phyloP scores from a whole-genome alignment of 2,888 invertebrate genomes.

The Notodonta ziczac region DNA sequence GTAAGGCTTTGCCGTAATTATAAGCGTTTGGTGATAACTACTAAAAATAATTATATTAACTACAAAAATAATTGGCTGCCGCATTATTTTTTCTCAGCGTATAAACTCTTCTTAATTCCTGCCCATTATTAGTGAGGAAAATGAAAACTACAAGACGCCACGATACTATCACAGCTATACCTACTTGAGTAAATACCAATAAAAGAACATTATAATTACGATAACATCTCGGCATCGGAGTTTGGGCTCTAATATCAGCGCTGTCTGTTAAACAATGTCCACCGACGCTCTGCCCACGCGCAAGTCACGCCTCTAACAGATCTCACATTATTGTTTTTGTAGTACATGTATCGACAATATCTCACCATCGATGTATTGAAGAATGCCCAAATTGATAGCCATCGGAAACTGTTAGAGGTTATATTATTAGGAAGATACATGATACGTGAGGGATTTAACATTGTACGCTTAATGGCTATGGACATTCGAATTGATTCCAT shows the following conservation, averaged over 20 bases:
- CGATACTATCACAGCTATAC: slow-evolving; percentile 52
- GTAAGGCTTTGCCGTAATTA: too few relatives aligned
- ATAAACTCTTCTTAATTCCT: slow-evolving; percentile 23
- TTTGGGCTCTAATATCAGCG: slow-evolving; percentile 68
- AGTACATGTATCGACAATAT: slow-evolving; percentile 51
- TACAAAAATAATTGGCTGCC: too few relatives aligned
- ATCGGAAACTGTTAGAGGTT: slow-evolving; percentile 43
- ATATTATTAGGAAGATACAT: slow-evolving; percentile 49
- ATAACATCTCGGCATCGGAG: slow-evolving; percentile 75
- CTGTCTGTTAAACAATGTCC: slow-evolving; percentile 76
- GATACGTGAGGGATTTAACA: slow-evolving; percentile 37
- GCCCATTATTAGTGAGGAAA: slow-evolving; percentile 27
- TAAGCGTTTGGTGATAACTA: too few relatives aligned
- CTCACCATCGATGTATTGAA: slow-evolving; percentile 56
- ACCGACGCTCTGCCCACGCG: slow-evolving; percentile 77
- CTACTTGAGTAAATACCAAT: slow-evolving; percentile 77
- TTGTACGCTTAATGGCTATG: slow-evolving; percentile 37
- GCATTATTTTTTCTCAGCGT: neutral
- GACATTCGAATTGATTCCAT: slow-evolving; percentile 29
- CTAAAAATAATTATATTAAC: too few relatives aligned
- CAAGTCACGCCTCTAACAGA: slow-evolving; percentile 68
- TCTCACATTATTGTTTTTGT: slow-evolving; percentile 66
- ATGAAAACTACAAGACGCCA: slow-evolving; percentile 29
- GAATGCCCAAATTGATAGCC: slow-evolving; percentile 53
- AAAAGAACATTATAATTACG: slow-evolving; percentile 80